Percentiles rank a stretch among this genome's conserved stretches.
These are phyloP conservation scores for Chiroxiphia lanceolata DNA, from an alignment of 2,797 vertebrate genomes.

Conservation along the genomic window DNA sequence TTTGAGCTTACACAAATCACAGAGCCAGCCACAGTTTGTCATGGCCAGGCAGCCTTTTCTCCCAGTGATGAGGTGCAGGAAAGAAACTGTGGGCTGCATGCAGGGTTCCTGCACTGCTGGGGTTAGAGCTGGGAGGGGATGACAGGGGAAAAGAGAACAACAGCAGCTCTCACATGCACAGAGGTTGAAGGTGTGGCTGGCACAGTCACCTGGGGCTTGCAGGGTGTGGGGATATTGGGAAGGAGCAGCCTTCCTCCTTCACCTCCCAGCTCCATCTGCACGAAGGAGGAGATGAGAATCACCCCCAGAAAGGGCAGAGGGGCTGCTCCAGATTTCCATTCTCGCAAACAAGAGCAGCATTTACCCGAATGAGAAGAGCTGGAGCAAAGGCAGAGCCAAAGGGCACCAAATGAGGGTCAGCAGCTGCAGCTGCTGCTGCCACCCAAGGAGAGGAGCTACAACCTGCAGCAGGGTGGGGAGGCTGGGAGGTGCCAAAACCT, in stretches of 20 bases:
- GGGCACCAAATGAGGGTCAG: background rate
- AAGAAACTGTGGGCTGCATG: background rate
- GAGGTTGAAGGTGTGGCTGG: background rate
- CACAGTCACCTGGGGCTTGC: background rate
- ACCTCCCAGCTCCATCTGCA: background rate
- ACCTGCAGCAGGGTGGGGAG: background rate
- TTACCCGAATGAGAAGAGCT: background rate
- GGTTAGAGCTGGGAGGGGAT: background rate
- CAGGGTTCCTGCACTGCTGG: background rate
- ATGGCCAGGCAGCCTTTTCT: background rate
- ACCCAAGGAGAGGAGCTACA: background rate
- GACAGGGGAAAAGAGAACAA: background rate
- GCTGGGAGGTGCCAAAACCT: background rate
- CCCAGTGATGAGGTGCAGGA: background rate
- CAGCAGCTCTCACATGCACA: background rate
- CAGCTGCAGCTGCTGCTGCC: conserved; percentile 1
- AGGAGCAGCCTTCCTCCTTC: background rate
- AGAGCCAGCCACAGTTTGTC: background rate
- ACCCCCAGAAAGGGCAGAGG: background rate
- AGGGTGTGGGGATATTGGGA: background rate
- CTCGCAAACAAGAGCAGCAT: background rate
- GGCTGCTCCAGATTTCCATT: background rate
- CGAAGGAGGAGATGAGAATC: background rate
- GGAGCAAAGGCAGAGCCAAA: background rate
- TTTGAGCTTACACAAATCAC: conserved; percentile 56